These are phyloP conservation scores for Colletes collaris DNA, from an alignment of 2,888 invertebrate genomes.

Conservation along the genomic window DNA sequence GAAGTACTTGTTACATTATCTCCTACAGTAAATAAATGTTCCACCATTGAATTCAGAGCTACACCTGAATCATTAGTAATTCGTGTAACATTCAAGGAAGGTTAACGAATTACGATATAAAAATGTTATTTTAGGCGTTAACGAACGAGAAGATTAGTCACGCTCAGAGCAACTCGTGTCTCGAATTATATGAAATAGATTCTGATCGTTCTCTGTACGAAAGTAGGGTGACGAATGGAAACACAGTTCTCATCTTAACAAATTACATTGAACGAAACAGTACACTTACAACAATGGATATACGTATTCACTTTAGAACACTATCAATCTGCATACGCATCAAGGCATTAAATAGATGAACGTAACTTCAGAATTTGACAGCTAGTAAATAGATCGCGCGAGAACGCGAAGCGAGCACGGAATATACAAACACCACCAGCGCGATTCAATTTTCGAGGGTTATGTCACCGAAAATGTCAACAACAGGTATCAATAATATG, in stretches of 20 bases:
- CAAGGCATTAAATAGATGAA: constrained; percentile 16
- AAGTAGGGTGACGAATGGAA: not conserved
- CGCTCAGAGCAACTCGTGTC: not conserved
- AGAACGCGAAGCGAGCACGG: not conserved
- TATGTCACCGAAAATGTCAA: constrained; percentile 57
- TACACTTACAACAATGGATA: constrained; percentile 45
- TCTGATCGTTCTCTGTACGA: not conserved
- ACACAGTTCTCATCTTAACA: constrained; percentile 17
- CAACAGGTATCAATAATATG: constrained; percentile 36
- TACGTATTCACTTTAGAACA: constrained; percentile 18
- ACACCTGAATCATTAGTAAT: not conserved
- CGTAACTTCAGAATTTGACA: not conserved
- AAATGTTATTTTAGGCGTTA: not conserved
- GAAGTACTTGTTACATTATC: not conserved
- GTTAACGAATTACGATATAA: not conserved
- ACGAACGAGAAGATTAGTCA: constrained; percentile 8
- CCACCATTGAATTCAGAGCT: not conserved
- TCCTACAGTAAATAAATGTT: not conserved
- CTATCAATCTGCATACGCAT: constrained; percentile 33
- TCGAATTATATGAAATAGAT: not conserved
- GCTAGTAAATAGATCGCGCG: not conserved
- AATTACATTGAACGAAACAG: constrained; percentile 16
- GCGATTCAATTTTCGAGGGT: constrained; percentile 26
- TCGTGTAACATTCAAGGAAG: not conserved
- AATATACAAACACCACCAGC: constrained; percentile 7